Conservation (phyloP, 2,797 vertebrate species). For the Kryptolebias ocellatus region DNA sequence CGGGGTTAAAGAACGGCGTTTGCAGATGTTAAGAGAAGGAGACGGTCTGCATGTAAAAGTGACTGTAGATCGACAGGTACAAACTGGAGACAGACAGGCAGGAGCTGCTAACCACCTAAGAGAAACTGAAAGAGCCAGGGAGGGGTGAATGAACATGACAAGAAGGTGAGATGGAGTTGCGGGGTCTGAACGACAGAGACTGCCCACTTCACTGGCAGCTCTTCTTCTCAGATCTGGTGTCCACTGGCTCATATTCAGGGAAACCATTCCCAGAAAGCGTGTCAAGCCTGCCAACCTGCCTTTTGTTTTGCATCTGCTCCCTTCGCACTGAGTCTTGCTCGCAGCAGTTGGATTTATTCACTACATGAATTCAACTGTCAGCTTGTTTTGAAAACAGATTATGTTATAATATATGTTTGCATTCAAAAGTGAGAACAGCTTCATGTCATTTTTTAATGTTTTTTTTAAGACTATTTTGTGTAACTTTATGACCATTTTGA, state of each 20-base stretch:
- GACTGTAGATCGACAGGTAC: constrained; percentile 33
- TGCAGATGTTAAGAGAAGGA: constrained; percentile 20
- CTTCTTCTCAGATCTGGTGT: constrained; percentile 44
- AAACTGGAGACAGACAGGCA: constrained; percentile 27
- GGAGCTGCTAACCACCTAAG: constrained; percentile 33
- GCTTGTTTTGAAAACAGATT: constrained; percentile 21
- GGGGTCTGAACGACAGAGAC: constrained; percentile 25
- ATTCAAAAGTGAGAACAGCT: background rate
- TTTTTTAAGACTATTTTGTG: too few species aligned
- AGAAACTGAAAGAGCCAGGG: constrained; percentile 32
- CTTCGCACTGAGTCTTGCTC: constrained; percentile 47
- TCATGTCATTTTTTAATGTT: background rate
- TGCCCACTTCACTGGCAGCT: constrained; percentile 55
- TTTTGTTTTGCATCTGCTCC: constrained; percentile 49
- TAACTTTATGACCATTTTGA: background rate
- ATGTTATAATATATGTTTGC: background rate
- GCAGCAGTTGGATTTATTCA: constrained; percentile 49
- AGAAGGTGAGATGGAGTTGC: constrained; percentile 22
- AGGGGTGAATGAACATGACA: constrained; percentile 13
- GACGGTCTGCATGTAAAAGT: constrained; percentile 20
- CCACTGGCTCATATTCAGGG: constrained; percentile 46
- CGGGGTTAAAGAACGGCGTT: constrained; percentile 13
- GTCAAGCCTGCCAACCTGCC: constrained; percentile 41
- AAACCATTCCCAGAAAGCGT: constrained; percentile 37
- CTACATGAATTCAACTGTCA: constrained; percentile 23